phyloP scores from a whole-genome alignment of 2,888 invertebrate species.

The Drosophila histrio region DNA sequence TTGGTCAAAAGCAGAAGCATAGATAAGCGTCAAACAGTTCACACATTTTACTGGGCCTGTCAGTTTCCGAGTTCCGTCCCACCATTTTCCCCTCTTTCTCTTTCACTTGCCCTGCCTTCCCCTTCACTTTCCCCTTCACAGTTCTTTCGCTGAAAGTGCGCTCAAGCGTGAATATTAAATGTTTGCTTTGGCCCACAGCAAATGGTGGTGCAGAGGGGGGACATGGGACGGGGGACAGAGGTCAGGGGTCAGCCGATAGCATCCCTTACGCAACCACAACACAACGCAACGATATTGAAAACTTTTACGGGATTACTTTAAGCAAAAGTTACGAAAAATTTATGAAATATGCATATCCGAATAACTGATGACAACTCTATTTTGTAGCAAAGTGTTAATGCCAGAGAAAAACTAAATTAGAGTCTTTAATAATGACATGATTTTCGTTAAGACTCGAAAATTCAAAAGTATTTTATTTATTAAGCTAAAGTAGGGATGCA shows the following conservation, averaged over 20 bases:
- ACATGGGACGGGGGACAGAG: neutral
- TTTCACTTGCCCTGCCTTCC: neutral
- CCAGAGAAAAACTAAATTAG: neutral
- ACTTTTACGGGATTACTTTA: slow-evolving; percentile 43
- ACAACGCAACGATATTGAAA: slow-evolving; percentile 41
- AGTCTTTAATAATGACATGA: neutral
- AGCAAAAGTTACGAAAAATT: slow-evolving; percentile 35
- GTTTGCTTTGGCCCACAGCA: slow-evolving; percentile 60
- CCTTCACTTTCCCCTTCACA: neutral
- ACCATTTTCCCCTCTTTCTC: neutral
- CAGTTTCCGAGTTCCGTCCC: slow-evolving; percentile 39
- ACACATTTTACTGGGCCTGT: slow-evolving; percentile 65
- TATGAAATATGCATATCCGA: slow-evolving; percentile 11
- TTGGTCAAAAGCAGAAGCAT: slow-evolving; percentile 72
- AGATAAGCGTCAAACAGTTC: slow-evolving; percentile 79
- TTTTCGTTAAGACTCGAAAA: neutral
- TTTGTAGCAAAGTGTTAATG: slow-evolving; percentile 4
- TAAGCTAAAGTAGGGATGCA: no score
- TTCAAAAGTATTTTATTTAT: neutral
- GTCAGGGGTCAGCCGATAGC: slow-evolving; percentile 17
- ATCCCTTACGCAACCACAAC: slow-evolving; percentile 55
- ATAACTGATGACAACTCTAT: neutral
- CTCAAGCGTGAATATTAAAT: slow-evolving; percentile 81
- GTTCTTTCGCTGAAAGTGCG: slow-evolving; percentile 52
- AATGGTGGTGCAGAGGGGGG: neutral